Evolutionary conservation across 2,888 invertebrate species (phyloP).

Genomic region (Agonopterix subpropinquella): DNA sequence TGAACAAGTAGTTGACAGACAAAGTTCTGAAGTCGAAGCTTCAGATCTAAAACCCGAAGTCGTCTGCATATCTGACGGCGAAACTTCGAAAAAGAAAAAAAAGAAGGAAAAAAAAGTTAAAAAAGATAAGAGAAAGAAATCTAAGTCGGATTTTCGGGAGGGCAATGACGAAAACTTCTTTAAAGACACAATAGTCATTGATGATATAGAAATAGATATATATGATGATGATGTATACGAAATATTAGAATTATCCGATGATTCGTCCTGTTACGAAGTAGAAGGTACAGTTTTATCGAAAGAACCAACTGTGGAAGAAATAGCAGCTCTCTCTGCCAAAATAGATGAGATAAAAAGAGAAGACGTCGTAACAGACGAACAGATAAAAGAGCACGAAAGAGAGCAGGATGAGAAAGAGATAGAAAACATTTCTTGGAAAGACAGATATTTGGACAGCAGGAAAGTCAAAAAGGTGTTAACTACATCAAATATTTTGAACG

Average conservation of each 20-base stretch:
- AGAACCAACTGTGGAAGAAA: conserved; percentile 62
- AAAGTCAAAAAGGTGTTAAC: conserved; percentile 76
- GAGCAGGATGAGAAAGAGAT: conserved; percentile 11
- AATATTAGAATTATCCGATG: conserved; percentile 56
- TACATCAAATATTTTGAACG: conserved; percentile 73
- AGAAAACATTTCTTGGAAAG: conserved; percentile 70
- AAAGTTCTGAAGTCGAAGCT: conserved; percentile 54
- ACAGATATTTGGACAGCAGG: conserved; percentile 74
- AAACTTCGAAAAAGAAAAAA: conserved; percentile 39
- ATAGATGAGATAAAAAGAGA: conserved; percentile 60
- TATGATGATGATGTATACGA: conserved; percentile 40
- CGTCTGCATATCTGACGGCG: conserved; percentile 70
- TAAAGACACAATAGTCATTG: conserved; percentile 3
- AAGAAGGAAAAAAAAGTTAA: conserved; percentile 59
- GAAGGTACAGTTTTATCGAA: conserved; percentile 55
- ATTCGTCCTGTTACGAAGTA: conserved; percentile 53
- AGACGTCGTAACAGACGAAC: conserved; percentile 39
- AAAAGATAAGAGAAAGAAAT: conserved; percentile 46
- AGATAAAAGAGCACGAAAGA: conserved; percentile 32
- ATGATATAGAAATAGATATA: conserved; percentile 3
- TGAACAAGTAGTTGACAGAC: conserved; percentile 46
- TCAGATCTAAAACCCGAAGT: conserved; percentile 58
- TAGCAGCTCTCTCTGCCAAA: conserved; percentile 62
- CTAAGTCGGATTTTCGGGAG: conserved; percentile 53
- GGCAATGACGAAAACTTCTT: conserved; percentile 21